Evolutionary conservation across 2,888 invertebrate species (phyloP), one percentile per base, ranked within the genome.

Genomic region (Opisthograptis luteolata): DNA sequence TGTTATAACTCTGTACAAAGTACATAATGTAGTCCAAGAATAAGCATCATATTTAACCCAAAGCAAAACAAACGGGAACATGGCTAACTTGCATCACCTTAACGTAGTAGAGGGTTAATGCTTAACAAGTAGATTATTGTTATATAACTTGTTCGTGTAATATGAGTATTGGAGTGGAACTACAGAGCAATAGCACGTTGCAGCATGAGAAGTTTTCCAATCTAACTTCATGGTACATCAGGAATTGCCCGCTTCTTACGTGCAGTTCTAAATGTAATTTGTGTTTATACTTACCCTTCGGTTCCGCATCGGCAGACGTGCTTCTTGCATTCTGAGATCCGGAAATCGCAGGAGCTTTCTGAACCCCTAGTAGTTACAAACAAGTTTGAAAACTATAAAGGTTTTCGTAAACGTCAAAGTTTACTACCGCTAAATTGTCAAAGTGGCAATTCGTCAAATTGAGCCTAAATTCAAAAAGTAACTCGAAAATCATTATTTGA

Each of bases 191-290:
- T 68, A 73, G 73, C 71, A 76, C 76, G 74, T 72, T 80, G 78
- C 78, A 75, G 61, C 62, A 62, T 63, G 68, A 66, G 69, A 85
- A 85, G 80, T 85, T 84, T 84, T 84, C 85, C 82, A 84, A 85
- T 85, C 76, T 84, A 85, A 84, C 82, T 85, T 83, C 74, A 81
- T 70, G 75, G 73, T 77, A 76, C 73, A 79, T 77, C 79, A 81
- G 74, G 72, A 79, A 81, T 75, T 67, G 74, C 75, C 69, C 61
- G 76, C 71, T 76, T 73, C 75, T 76, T 73, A 76, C 73, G 66
- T 73, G 69, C 70, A 64, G 64, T 64, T 70, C 68, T 68, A 68
- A 75, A 76, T 77, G 75, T 70, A 73, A 75, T 76, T 71, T 67
- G 66, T 69, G 60, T 65, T 71, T 66, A 65, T 68, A 66, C 40